Base-by-base conservation (phyloP, 2,113 vertebrate species). In the Pyrgilauda ruficollis region DNA sequence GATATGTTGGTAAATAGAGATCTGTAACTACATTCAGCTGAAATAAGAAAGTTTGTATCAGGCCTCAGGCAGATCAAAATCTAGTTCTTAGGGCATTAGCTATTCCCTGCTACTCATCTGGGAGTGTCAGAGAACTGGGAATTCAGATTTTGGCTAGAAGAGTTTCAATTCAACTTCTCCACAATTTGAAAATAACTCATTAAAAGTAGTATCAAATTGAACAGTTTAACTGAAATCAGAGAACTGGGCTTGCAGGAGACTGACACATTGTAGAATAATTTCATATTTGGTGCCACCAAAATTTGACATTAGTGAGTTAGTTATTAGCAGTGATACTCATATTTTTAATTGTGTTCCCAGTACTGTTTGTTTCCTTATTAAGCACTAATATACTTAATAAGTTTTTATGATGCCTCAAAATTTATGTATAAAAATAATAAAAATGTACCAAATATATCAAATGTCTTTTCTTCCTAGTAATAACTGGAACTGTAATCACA, bases 401-500 rank as follows among this genome's bases (percentile, higher is more conserved):
- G 6, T 49, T 87, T 72, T 78, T 56, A 59, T 30, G 44, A 55
- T 53, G 30, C 35, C 52, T 75, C 66, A 68, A 47, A 21, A 62
- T 49, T 47, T 52, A 18, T 28, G 23, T 84, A 18, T 59, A n/a
- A 87, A 35, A 84, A 41, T 35, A 67, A 49, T 53, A 56, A 69
- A 47, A 91, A 80, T 30, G 5, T 58, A 62, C 41, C 17, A 68
- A 83, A 78, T 33, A 8, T 21, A 44, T 64, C 18, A 46, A 91
- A 75, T 69, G 6, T 47, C 10, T 74, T 92, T 95, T 84, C 79
- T 55, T 94, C 11, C 11, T 96, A 99, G 99, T 99, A 31, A 98
- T 99, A 94, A 99, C 98, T 7, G 99, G 99, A 61, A 99, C 99
- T 5, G 98, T 99, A 47, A 99, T 99, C 91, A 98, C 99, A 13